phyloP scores from a whole-genome alignment of 1,140 invertebrate species.

The Rhyzopertha dominica region DNA sequence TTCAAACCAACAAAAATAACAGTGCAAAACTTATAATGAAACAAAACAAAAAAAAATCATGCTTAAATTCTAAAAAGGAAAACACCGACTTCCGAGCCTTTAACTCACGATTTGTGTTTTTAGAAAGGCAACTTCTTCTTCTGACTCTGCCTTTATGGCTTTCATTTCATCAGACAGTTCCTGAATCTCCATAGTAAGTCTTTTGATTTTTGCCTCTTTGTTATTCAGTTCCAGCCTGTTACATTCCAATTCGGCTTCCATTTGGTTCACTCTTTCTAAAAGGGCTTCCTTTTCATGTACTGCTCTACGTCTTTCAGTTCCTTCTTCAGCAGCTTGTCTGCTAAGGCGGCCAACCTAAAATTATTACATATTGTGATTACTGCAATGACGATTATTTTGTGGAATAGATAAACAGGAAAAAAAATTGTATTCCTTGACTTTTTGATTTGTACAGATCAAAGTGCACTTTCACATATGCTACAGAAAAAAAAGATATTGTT shows the following conservation, averaged over 20 bases:
- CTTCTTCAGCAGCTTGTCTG: conserved; percentile 74
- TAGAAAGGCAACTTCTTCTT: conserved; percentile 59
- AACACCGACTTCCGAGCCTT: conserved; percentile 25
- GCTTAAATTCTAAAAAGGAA: conserved; percentile 3
- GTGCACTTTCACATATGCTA: no score
- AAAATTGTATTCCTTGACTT: no score
- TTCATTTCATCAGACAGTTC: conserved; percentile 58
- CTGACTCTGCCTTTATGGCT: conserved; percentile 54
- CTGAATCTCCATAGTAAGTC: conserved; percentile 59
- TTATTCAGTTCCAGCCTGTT: conserved; percentile 62
- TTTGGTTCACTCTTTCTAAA: conserved; percentile 57
- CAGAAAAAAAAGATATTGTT: no score
- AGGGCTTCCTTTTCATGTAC: conserved; percentile 64
- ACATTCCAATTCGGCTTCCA: conserved; percentile 66
- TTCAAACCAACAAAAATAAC: no score
- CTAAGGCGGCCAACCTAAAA: conserved; percentile 65
- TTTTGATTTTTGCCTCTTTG: conserved; percentile 60
- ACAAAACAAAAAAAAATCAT: conserved; percentile 21
- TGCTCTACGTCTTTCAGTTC: conserved; percentile 67
- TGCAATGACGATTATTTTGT: no score
- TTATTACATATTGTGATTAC: no score
- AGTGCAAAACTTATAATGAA: conserved; percentile 3
- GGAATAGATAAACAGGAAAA: no score
- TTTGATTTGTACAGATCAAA: no score
- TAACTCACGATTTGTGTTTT: conserved; percentile 63